Evolutionary conservation across 2,113 vertebrate species (phyloP), one percentile per base, ranked within the genome.

Genomic region (Artemisiospiza belli): DNA sequence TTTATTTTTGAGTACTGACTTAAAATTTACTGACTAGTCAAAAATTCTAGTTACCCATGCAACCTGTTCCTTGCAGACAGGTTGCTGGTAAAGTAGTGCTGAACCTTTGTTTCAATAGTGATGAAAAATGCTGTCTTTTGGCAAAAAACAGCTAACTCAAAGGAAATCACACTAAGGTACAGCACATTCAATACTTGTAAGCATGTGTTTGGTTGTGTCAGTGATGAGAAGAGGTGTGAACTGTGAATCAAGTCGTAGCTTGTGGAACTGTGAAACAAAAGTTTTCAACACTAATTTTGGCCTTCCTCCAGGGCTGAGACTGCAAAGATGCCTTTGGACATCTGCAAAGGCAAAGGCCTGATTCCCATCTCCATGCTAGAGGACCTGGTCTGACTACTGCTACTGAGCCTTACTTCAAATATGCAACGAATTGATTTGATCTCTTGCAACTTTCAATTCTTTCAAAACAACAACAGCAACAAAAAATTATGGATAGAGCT

Each of bases 1-100:
- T 69, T 74, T 90, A 54, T 83, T 92, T 95, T 92, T 5, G 11
- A 83, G 35, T 92, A 76, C 51, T 83, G 63, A 93, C 74, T 35
- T 35, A 66, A 54, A 79, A 44, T 44, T 44, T 66, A 44, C 25
- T 88, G 72, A 74, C 70, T 67, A 69, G 55, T 83, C 67, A 35
- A 94, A 92, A 88, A 85, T 67, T 88, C 30, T 64, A 83, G 37
- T 10, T 68, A 14, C 9, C 2, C 12, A 9, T 62, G 11, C 5
- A 70, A 27, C 11, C 16, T 59, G 8, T 12, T 67, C 13, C 27
- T 61, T 11, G 5, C 24, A 49, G 49, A 55, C 19, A 49, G 5
- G 10, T 25, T 77, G 27, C 5, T 58, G 24, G 12, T 31, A 47
- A 89, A 91, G 52, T 12, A 47, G 20, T 13, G 9, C 14, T 43